Percentiles rank a stretch among this genome's conserved stretches.
Evolutionary conservation across 2,113 vertebrate species (phyloP).

Genomic region (Gopherus evgoodei): DNA sequence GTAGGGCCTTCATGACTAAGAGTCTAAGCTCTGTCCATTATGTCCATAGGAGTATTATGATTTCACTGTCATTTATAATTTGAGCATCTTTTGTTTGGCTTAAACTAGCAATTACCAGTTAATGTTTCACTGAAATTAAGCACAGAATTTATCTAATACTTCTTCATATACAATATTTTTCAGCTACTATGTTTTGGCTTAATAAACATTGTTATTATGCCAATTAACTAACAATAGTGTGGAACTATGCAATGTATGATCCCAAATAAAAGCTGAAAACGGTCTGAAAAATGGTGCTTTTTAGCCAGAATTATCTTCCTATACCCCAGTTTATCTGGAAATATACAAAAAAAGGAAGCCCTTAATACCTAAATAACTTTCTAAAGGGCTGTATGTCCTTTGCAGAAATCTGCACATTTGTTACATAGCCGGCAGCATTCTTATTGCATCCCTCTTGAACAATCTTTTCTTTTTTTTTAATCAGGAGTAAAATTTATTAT

Average conservation of each 20-base stretch:
- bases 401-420: not conserved
- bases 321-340: not conserved
- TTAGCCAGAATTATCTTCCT: not conserved
- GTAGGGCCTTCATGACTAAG: fast-evolving
- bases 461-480: not conserved
- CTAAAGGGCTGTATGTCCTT: not conserved
- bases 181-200: not conserved
- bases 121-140: not conserved
- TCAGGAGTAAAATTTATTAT: not conserved
- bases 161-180: not conserved
- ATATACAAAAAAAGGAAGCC: not conserved
- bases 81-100: not conserved
- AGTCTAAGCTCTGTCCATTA: not conserved
- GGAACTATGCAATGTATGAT: not conserved
- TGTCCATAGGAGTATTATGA: not conserved
- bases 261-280: not conserved
- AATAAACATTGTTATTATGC: not conserved
- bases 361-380: not conserved
- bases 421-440: not conserved
- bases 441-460: not conserved
- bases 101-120: not conserved
- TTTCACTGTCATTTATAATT: not conserved
- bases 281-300: not conserved
- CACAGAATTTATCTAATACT: fast-evolving
- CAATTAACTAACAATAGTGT: not conserved